Evolutionary conservation across 2,888 invertebrate genomes (phyloP).

Genomic region (Pterobdella sp.): DNA sequence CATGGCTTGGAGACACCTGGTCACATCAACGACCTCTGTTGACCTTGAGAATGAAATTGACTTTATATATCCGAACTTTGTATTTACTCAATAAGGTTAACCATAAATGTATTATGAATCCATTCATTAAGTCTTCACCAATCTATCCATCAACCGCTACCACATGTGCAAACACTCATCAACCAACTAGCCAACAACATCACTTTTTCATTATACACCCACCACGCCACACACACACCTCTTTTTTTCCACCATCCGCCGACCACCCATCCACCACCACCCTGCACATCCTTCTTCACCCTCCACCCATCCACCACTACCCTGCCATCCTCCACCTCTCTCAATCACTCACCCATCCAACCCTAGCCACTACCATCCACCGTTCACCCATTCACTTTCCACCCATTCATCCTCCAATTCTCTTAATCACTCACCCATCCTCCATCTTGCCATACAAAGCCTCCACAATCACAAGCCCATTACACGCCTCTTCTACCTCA

Average conservation of each 20-base stretch:
- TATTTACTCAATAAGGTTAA: no score
- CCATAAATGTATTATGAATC: no score
- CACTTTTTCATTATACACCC: no score
- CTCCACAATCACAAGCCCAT: conserved; percentile 74
- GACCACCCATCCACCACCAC: background rate
- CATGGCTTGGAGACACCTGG: conserved; percentile 85
- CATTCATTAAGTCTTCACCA: no score
- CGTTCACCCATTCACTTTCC: background rate
- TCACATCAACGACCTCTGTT: no score
- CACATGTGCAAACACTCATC: no score
- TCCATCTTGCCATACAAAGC: conserved; percentile 59
- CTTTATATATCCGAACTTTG: no score
- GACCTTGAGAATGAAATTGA: no score
- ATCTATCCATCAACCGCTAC: no score
- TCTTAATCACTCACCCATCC: conserved; percentile 35
- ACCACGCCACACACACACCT: no score
- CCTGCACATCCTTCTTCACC: background rate
- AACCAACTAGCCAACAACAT: no score
- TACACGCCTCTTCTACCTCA: conserved; percentile 70
- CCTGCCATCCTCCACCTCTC: no score
- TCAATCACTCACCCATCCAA: background rate
- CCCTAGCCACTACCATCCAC: background rate
- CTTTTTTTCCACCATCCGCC: background rate
- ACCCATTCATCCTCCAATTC: background rate
- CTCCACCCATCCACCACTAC: background rate